A percentile compares a stretch with the other conserved stretches of the same genome.
These are phyloP conservation scores for Argynnis bischoffii DNA, from an alignment of 2,888 invertebrate genomes.

Conservation along the genomic window DNA sequence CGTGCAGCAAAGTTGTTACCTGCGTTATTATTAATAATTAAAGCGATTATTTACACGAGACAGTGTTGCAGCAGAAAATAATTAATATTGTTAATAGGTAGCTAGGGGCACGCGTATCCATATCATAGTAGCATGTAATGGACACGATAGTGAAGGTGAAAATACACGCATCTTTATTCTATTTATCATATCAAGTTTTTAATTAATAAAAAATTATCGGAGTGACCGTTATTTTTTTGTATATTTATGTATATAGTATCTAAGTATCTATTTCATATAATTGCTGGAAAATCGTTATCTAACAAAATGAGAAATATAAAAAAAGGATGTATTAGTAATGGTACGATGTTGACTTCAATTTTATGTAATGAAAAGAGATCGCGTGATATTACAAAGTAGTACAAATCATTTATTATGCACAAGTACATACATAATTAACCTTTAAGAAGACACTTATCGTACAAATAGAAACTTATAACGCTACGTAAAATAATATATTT, in stretches of 20 bases:
- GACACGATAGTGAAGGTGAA: constrained; percentile 32
- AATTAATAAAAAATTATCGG: neutral
- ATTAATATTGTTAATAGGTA: constrained; percentile 62
- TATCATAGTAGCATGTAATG: constrained; percentile 39
- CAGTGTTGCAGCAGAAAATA: constrained; percentile 48
- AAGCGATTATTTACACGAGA: constrained; percentile 58
- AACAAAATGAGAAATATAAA: too few species aligned
- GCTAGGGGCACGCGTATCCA: constrained; percentile 45
- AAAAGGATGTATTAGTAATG: too few species aligned
- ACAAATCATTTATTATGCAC: neutral
- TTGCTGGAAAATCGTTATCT: too few species aligned
- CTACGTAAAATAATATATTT: neutral
- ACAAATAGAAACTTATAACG: too few species aligned
- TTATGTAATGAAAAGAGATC: too few species aligned
- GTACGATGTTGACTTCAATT: too few species aligned
- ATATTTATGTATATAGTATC: neutral
- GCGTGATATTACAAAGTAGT: too few species aligned
- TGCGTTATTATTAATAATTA: constrained; percentile 56
- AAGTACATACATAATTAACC: neutral
- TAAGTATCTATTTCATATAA: too few species aligned
- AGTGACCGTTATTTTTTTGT: neutral
- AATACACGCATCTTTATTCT: constrained; percentile 28
- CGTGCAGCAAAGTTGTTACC: constrained; percentile 28
- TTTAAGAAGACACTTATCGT: too few species aligned
- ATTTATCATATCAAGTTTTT: neutral